Evolutionary conservation across 2,797 vertebrate genomes (phyloP).

Genomic region (Phalloptychus januarius): DNA sequence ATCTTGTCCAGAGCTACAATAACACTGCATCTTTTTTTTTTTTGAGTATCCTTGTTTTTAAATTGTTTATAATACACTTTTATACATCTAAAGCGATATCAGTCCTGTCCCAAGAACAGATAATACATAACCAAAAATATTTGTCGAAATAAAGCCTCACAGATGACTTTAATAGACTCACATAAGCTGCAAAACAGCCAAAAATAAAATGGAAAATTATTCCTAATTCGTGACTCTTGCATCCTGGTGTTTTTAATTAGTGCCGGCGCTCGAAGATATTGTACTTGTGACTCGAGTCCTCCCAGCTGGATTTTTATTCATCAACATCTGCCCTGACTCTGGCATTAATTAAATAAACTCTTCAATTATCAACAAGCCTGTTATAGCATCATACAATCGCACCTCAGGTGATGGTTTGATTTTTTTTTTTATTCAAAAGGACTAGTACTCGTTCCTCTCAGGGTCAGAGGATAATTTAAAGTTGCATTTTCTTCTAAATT

Average conservation of each 20-base stretch:
- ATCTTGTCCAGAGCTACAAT: conserved; percentile 2
- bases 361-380: conserved; percentile 61
- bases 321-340: conserved; percentile 63
- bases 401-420: conserved; percentile 48
- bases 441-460: conserved; percentile 22
- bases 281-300: conserved; percentile 40
- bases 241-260: conserved; percentile 68
- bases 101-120: conserved; percentile 15
- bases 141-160: conserved; percentile 12
- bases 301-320: conserved; percentile 58
- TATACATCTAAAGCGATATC: conserved; percentile 13
- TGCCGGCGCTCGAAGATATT: conserved; percentile 53
- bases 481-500: conserved; percentile 12
- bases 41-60: conserved; percentile 12
- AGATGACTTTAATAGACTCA: conserved; percentile 37
- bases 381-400: conserved; percentile 47
- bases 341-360: conserved; percentile 60
- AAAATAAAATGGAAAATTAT: conserved; percentile 45
- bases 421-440: conserved; percentile 20
- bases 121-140: conserved; percentile 18
- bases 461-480: conserved; percentile 28
- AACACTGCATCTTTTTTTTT: conserved; percentile 5
- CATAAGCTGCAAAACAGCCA: conserved; percentile 35
- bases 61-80: background rate
- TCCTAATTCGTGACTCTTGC: conserved; percentile 41